Base-by-base conservation (phyloP, 2,888 invertebrate genomes). In the Bruchidius siliquastri region DNA sequence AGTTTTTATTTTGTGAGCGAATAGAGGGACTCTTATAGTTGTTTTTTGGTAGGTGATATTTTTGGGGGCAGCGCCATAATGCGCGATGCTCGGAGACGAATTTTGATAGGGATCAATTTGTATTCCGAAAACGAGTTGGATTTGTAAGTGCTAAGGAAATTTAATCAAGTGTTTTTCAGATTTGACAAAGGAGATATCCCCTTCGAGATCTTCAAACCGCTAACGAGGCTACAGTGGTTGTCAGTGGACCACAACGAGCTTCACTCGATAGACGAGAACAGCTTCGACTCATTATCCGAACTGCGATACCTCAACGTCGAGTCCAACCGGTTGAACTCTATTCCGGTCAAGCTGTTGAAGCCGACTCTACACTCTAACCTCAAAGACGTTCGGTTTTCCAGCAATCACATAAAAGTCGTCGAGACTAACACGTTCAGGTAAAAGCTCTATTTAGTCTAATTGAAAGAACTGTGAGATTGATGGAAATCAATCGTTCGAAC, bases 211-310 rank as follows among this genome's bases (percentile, higher is more conserved):
- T 90, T 96, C 68, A 91, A 91, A 77, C 93, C 92, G 10, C 88
- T 96, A 21, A 90, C 90, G 68, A 92, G 92, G 81, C 88, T 96
- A 10, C 91, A 92, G 82, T 96, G 95, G 94, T 87, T 96, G 75
- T 94, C 95, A 0, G 88, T 96, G 82, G 96, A 96, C 85, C 95
- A 96, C 86, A 96, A 96, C 83, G 94, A 95, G 83, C 91, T 96
- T 80, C 92, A 93, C 84, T 89, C 90, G 20, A 88, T 96, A 20
- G 90, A 92, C 73, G 88, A 92, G 68, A 90, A 92, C n/a, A 92
- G 94, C 6, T 89, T 95, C 68, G 90, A 91, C 75, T 88, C 91
- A 71, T 90, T 94, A 84, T 89, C 89, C 8, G 91, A 91, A 82
- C 84, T 95, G 26, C 92, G 92, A 83, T 96, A 96, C 86, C 88